phyloP scores from a whole-genome alignment of 2,888 invertebrate genomes.

The Hypercompe scribonia region DNA sequence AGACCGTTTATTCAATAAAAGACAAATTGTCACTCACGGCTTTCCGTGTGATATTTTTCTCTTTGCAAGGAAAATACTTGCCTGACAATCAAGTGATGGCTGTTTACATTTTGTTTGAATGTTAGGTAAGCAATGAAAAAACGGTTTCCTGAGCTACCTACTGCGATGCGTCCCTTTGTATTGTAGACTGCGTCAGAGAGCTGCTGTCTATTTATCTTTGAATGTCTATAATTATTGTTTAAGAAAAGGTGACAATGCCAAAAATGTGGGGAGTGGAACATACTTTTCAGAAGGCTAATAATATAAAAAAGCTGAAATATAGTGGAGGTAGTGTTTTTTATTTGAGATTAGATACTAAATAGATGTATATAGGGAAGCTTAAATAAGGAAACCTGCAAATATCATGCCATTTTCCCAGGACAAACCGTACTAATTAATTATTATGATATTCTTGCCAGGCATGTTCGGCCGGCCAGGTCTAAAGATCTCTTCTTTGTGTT shows the following conservation, averaged over 20 bases:
- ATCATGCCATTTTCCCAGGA: too few relatives aligned
- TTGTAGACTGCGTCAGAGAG: not conserved
- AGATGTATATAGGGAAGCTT: too few relatives aligned
- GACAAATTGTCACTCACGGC: not conserved
- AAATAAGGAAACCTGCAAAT: not conserved
- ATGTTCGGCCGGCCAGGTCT: not conserved
- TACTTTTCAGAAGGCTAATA: not conserved
- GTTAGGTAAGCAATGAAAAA: not conserved
- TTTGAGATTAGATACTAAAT: not conserved
- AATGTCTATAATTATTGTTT: not conserved
- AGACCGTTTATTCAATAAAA: not conserved
- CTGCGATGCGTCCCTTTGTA: not conserved
- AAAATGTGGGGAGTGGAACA: not conserved
- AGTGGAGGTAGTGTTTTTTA: not conserved
- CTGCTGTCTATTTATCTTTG: not conserved
- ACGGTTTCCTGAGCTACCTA: not conserved
- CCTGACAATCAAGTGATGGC: not conserved
- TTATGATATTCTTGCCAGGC: too few relatives aligned
- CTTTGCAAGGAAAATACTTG: not conserved
- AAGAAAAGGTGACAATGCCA: not conserved
- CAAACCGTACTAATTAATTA: not conserved
- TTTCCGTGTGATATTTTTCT: not conserved
- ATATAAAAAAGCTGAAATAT: not conserved
- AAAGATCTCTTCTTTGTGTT: not conserved
- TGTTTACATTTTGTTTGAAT: not conserved